A percentile compares a stretch with the other conserved stretches of the same genome.
Evolutionary conservation across 2,113 vertebrate species (phyloP).

Genomic region (Ivindomyrus marchei): DNA sequence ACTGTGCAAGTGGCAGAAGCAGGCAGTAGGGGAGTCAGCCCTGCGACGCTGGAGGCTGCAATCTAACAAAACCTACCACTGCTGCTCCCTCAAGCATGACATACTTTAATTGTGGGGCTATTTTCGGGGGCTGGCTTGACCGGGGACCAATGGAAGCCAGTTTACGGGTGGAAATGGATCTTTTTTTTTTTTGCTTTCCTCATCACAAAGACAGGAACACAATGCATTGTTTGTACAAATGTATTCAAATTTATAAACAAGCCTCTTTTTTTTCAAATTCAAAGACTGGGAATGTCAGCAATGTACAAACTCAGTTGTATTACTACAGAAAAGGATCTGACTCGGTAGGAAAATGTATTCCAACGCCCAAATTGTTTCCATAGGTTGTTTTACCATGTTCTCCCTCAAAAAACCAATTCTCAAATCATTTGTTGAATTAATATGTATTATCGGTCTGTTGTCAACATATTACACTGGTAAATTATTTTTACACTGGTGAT

Average conservation of each 20-base stretch:
- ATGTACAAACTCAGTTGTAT: background rate
- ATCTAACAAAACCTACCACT: conserved; percentile 30
- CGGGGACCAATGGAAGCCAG: background rate
- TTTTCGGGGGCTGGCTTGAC: background rate
- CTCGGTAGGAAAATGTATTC: background rate
- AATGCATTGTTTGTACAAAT: background rate
- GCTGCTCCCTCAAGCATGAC: conserved; percentile 60
- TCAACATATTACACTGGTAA: background rate
- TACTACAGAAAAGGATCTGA: background rate
- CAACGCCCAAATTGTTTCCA: background rate
- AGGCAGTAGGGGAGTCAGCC: conserved; percentile 57
- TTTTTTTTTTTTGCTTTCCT: background rate
- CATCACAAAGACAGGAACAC: background rate
- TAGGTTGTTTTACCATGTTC: background rate
- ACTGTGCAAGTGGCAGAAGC: conserved; percentile 26
- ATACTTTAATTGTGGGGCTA: background rate
- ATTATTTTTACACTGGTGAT: background rate
- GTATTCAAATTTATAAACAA: background rate
- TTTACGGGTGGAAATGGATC: background rate
- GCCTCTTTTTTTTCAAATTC: background rate
- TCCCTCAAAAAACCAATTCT: background rate
- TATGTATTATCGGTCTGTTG: background rate
- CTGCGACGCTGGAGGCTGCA: conserved; percentile 39
- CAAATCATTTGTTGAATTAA: background rate
- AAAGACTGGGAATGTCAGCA: background rate